These are phyloP conservation scores for Spilogale gracilis DNA, from an alignment of 2,113 vertebrate genomes.

Conservation along the genomic window DNA sequence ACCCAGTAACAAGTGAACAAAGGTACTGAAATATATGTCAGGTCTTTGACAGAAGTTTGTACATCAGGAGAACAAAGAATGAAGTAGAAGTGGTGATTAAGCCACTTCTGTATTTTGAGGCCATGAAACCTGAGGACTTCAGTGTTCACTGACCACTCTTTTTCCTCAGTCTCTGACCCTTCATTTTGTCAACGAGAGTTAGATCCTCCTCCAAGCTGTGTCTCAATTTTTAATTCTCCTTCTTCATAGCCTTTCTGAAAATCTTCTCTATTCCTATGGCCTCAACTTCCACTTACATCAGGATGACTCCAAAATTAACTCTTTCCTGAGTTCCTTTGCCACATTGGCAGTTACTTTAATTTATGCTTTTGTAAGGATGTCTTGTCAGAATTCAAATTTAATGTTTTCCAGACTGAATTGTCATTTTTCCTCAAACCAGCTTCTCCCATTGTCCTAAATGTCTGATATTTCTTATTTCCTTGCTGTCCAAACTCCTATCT, in stretches of 20 bases:
- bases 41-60: neutral
- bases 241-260: neutral
- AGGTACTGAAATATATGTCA: neutral
- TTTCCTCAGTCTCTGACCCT: neutral
- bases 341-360: neutral
- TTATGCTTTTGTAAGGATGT: neutral
- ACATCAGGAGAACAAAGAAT: neutral
- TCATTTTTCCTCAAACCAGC: neutral
- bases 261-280: neutral
- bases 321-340: neutral
- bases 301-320: neutral
- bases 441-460: neutral
- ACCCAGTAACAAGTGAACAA: neutral
- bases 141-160: neutral
- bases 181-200: neutral
- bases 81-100: neutral
- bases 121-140: neutral
- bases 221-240: neutral
- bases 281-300: neutral
- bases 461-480: neutral
- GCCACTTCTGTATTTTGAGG: neutral
- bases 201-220: neutral
- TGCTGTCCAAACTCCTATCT: neutral
- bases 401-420: neutral
- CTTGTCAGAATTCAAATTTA: neutral